Base-by-base conservation (phyloP, 2,113 vertebrate genomes). In the Colistium nudipinnis region DNA sequence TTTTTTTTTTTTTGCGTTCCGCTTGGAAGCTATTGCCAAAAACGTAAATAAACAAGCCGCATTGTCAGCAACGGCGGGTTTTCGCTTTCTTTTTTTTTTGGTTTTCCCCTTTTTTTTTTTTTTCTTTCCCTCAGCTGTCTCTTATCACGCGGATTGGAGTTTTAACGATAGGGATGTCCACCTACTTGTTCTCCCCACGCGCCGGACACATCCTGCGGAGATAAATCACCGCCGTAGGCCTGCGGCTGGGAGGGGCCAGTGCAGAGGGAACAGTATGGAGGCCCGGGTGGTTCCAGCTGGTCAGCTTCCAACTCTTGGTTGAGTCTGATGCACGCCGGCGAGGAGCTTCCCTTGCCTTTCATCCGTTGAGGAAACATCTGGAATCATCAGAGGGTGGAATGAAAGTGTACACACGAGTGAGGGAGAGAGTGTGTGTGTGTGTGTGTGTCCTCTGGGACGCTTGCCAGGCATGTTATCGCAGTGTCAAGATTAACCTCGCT, bases 311-410 rank as follows among this genome's bases (percentile, higher is more conserved):
- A 62, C 69, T 65, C 49, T 75, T 56, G 81, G 66, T 85, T 78
- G 84, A 89, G 84, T 84, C 80, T 83, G 78, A 85, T 31, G 57
- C 70, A 59, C 67, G 68, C 56, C 69, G 74, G 78, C 1, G 5
- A 68, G 55, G 82, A 87, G 86, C 83, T 87, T 47, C 86, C 84
- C 85, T 74, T 56, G 78, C 64, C 87, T 89, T 88, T 89, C 85
- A 92, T 92, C 90, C 87, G 62, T 70, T 88, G 77, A 90, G 92
- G 92, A 93, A 93, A 90, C 92, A 93, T 92, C 92, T 93, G 91
- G 89, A 90, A 82, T 84, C 79, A 82, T 90, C 81, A 86, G 87
- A 82, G 27, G 48, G 78, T 76, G 64, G 78, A 83, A 80, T 82
- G 53, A 81, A 83, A 78, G 55, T 48, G 25, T 53, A 33, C 31